Conservation (phyloP, 2,113 vertebrate genomes). For the Ailurus styani region DNA sequence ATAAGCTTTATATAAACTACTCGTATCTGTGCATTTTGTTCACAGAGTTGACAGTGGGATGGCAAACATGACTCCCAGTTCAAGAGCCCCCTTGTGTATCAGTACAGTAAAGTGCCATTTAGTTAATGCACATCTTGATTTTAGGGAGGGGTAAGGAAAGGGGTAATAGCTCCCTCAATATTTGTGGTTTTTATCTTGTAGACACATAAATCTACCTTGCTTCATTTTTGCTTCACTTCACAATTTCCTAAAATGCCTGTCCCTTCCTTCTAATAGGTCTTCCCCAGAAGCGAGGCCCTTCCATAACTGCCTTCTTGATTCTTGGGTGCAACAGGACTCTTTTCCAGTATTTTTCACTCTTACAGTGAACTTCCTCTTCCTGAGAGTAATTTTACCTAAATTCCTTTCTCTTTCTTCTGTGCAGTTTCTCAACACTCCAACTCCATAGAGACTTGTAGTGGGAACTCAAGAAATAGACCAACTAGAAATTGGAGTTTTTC, state of each 20-base stretch:
- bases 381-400: background rate
- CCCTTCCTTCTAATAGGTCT: background rate
- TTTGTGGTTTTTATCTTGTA: background rate
- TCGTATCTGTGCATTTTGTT: background rate
- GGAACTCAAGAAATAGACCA: background rate
- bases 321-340: background rate
- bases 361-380: background rate
- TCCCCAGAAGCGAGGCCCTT: background rate
- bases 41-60: background rate
- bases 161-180: background rate
- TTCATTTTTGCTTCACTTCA: background rate
- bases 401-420: background rate
- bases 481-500: background rate
- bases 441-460: background rate
- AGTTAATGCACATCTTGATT: background rate
- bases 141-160: background rate
- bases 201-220: background rate
- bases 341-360: background rate
- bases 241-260: background rate
- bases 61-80: background rate
- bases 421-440: background rate
- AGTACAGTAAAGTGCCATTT: background rate
- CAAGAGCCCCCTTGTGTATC: conserved; percentile 13
- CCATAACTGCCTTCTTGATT: background rate
- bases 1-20: background rate